phyloP scores from a whole-genome alignment of 1,140 invertebrate genomes.

The Pseudobourletiella spinata region DNA sequence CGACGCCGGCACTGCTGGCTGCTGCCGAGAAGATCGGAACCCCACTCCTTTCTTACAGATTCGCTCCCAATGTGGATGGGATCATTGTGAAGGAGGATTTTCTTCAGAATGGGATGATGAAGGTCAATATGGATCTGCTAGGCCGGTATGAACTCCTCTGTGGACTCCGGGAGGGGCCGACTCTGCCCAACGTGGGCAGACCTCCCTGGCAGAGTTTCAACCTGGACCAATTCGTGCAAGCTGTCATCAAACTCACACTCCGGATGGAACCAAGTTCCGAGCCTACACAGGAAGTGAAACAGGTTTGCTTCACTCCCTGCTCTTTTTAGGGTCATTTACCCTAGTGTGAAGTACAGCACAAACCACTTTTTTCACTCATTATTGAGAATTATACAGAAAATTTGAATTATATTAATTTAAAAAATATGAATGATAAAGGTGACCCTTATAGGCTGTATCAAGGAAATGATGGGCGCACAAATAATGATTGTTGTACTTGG shows the following conservation, averaged over 20 bases:
- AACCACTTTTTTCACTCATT: too few relatives aligned
- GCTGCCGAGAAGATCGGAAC: conserved; percentile 30
- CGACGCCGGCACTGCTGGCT: conserved; percentile 18
- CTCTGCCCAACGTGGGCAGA: conserved; percentile 16
- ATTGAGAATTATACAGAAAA: too few relatives aligned
- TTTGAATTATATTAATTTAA: too few relatives aligned
- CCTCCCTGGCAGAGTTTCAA: conserved; percentile 15
- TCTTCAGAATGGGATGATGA: conserved; percentile 8
- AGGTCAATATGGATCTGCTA: conserved; percentile 13
- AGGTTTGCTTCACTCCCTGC: conserved; percentile 1
- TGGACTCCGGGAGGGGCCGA: conserved; percentile 26
- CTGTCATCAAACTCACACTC: conserved; percentile 25
- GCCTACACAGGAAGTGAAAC: conserved; percentile 21
- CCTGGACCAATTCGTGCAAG: conserved; percentile 28
- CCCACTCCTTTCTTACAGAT: conserved; percentile 18
- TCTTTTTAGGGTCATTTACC: background rate
- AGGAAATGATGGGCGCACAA: too few relatives aligned
- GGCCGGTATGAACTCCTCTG: conserved; percentile 29
- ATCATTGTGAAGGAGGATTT: conserved; percentile 24
- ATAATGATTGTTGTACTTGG: too few relatives aligned
- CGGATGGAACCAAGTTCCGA: conserved; percentile 27
- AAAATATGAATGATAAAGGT: too few relatives aligned
- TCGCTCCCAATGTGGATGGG: conserved; percentile 29
- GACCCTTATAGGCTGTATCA: too few relatives aligned
- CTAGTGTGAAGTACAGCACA: background rate